A percentile compares a stretch with the other conserved stretches of the same genome.
These are phyloP conservation scores for Gasteruption jaculator DNA, from an alignment of 2,888 invertebrate genomes.

Conservation along the genomic window DNA sequence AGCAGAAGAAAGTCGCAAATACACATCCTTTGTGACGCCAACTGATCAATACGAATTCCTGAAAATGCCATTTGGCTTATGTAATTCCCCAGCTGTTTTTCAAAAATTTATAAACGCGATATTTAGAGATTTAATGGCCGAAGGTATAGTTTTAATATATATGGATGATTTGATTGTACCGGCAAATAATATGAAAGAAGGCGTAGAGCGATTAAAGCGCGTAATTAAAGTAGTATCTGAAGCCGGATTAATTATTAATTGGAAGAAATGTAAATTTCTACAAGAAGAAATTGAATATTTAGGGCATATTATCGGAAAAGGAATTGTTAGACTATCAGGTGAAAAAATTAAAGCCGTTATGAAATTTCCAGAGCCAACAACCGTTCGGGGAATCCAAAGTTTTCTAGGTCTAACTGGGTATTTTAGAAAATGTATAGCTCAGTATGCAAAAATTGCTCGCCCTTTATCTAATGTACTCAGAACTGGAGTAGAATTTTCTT, in stretches of 20 bases:
- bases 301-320: slow-evolving; percentile 9
- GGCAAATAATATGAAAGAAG: slow-evolving; percentile 10
- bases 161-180: slow-evolving; percentile 26
- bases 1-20: slow-evolving; percentile 22
- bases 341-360: slow-evolving; percentile 20
- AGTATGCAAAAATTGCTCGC: slow-evolving; percentile 26
- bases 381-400: slow-evolving; percentile 17
- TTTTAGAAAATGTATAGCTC: slow-evolving; percentile 24
- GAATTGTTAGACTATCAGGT: slow-evolving; percentile 15
- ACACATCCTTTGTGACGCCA: slow-evolving; percentile 28
- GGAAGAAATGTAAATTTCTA: slow-evolving; percentile 22
- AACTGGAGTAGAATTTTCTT: slow-evolving; percentile 21
- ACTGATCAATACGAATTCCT: slow-evolving; percentile 29
- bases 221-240: slow-evolving; percentile 17
- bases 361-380: slow-evolving; percentile 17
- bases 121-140: slow-evolving; percentile 21
- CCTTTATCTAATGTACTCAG: slow-evolving; percentile 31
- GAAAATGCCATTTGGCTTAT: slow-evolving; percentile 26
- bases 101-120: slow-evolving; percentile 23
- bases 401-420: slow-evolving; percentile 26
- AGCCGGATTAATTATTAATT: slow-evolving; percentile 20
- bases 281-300: slow-evolving; percentile 15
- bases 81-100: slow-evolving; percentile 27
- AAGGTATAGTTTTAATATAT: slow-evolving; percentile 18
- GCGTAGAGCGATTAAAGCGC: slow-evolving; percentile 7